Conservation (phyloP, 2,113 vertebrate genomes). For the Microcebus tavaratra region DNA sequence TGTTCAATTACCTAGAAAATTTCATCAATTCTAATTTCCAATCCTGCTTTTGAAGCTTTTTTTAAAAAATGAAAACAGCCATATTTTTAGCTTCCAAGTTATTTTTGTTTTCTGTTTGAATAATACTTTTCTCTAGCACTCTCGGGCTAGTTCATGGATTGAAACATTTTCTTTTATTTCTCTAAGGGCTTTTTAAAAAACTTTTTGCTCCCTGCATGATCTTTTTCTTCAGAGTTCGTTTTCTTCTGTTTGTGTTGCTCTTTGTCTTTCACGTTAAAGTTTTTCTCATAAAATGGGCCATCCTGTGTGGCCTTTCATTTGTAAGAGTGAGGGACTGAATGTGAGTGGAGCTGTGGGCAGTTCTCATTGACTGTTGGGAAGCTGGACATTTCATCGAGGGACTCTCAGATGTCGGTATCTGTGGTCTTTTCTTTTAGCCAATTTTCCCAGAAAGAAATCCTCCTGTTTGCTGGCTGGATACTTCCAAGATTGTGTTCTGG, state of each 20-base stretch:
- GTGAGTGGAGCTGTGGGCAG: background rate
- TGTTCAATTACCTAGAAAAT: conserved; percentile 7
- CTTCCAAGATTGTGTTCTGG: background rate
- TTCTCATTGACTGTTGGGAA: background rate
- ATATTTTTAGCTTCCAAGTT: background rate
- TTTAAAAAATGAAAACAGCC: background rate
- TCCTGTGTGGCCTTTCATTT: background rate
- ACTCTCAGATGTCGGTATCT: background rate
- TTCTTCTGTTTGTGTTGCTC: background rate
- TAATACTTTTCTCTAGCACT: background rate
- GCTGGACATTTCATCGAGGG: background rate
- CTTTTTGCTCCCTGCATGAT: background rate
- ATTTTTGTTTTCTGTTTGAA: background rate
- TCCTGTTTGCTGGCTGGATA: background rate
- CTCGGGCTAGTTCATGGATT: background rate
- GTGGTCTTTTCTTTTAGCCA: background rate
- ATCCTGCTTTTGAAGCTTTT: background rate
- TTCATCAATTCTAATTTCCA: background rate
- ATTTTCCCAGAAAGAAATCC: background rate
- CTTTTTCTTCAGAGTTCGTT: conserved; percentile 12
- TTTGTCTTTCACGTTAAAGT: background rate
- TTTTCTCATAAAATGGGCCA: background rate
- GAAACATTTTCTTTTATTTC: background rate
- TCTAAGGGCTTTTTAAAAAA: background rate
- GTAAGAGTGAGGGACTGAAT: background rate